Evolutionary conservation across 2,888 invertebrate species (phyloP).

Genomic region (Netelia fuscicornis): DNA sequence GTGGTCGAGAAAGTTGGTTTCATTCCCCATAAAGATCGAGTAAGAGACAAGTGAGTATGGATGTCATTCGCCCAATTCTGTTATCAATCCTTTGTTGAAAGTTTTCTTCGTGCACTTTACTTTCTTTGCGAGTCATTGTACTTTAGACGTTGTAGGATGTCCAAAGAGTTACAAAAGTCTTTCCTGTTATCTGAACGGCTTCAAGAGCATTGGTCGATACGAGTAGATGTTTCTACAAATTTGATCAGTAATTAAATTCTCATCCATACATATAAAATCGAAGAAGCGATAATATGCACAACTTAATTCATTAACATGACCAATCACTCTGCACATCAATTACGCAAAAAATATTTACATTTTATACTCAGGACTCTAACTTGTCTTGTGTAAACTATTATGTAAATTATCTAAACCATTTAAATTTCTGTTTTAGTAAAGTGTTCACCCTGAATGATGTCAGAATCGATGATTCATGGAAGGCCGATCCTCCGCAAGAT

Average conservation of each 20-base stretch:
- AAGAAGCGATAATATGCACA: too few relatives aligned
- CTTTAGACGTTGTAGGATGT: too few relatives aligned
- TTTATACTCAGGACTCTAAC: too few relatives aligned
- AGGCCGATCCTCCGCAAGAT: slow-evolving; percentile 86
- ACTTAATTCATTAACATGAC: too few relatives aligned
- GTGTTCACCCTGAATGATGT: slow-evolving; percentile 85
- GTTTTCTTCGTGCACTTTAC: too few relatives aligned
- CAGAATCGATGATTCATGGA: slow-evolving; percentile 88
- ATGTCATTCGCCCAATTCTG: neutral
- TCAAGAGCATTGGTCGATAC: too few relatives aligned
- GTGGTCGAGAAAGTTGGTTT: slow-evolving; percentile 92
- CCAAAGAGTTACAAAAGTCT: too few relatives aligned
- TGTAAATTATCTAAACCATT: neutral
- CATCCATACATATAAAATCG: too few relatives aligned
- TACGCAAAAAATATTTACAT: too few relatives aligned
- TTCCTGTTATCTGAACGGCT: too few relatives aligned
- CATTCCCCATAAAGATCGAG: slow-evolving; percentile 89
- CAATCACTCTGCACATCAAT: too few relatives aligned
- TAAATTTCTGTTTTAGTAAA: slow-evolving; percentile 79
- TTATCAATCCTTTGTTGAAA: neutral
- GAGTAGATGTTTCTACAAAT: neutral
- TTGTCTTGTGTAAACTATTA: neutral
- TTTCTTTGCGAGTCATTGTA: too few relatives aligned
- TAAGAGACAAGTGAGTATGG: slow-evolving; percentile 86
- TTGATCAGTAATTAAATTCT: neutral